Evolutionary conservation across 2,888 invertebrate genomes (phyloP), one percentile per base, ranked within the genome.

Genomic region (Argynnis bischoffii): DNA sequence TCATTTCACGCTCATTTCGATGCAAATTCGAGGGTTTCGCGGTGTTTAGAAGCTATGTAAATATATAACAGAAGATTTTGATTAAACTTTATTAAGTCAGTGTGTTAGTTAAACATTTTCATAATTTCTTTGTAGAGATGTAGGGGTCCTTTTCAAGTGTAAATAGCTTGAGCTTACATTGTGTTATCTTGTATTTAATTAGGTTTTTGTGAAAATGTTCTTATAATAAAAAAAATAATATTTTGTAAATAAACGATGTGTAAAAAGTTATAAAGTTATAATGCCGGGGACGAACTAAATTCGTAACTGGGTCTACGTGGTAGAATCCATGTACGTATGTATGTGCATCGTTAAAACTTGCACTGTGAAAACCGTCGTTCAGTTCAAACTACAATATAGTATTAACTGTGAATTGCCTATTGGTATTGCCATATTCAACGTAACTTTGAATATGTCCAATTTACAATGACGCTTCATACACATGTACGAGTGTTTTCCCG

Each of bases 1-100:
- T 87, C 87, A 89, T 90, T 91, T 89, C 82, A 79, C 83, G 86
- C 84, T 88, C 89, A 87, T 90, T 90, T 87, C 88, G 75, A 90
- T 90, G 91, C 86, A 90, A 90, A 91, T 90, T 90, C 81, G 81
- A 88, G 89, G 88, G 86, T 85, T 82, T 81, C 83, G 81, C 82
- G 83, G 86, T 85, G 83, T 88, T 89, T 83, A 83, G 83, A 85
- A 81, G 80, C 86, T 89, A 87, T 88, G 89, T 81, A 87, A 89
- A 91, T 89, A 83, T 70, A 78, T 79, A 78, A 79, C 82, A 76
- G 83, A 87, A 88, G 90, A 86, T 87, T 89, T 88, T 89, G 88
- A 88, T 90, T 89, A 88, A 89, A 88, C 85, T 87, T 85, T 86
- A 89, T 85, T 82, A 83, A 83, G 81, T 80, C 57, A 66, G 64